phyloP scores from a whole-genome alignment of 2,797 vertebrate genomes.

The Lepilemur septentrionalis region DNA sequence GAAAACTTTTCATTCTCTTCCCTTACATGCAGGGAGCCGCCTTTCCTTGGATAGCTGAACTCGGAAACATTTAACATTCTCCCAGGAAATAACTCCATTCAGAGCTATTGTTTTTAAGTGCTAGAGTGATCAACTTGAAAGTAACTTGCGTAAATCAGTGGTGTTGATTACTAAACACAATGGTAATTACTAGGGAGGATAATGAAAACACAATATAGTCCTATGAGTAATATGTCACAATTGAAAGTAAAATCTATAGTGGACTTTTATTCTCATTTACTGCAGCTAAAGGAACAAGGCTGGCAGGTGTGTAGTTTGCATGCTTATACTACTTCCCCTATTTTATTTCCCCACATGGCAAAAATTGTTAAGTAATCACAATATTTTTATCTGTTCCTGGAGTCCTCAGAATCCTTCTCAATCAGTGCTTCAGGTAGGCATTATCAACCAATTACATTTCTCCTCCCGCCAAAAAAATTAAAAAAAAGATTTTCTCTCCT shows the following conservation, averaged over 20 bases:
- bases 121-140: conserved; percentile 69
- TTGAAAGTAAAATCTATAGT: conserved; percentile 35
- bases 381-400: not conserved
- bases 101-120: conserved; percentile 74
- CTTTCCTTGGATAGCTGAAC: conserved; percentile 79
- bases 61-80: conserved; percentile 79
- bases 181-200: conserved; percentile 65
- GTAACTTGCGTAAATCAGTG: conserved; percentile 76
- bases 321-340: not conserved
- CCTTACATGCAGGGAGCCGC: conserved; percentile 75
- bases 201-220: conserved; percentile 49
- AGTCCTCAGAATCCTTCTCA: not conserved
- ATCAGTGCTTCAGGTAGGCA: not conserved
- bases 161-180: conserved; percentile 78
- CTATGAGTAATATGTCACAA: not conserved
- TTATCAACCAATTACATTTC: not conserved
- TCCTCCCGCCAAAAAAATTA: not conserved
- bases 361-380: not conserved
- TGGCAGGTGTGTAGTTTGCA: not conserved
- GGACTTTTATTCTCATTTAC: not conserved
- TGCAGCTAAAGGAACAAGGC: not conserved
- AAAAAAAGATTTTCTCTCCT: not conserved
- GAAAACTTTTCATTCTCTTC: conserved; percentile 83
- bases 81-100: conserved; percentile 78
- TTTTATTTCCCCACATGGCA: not conserved